These are phyloP conservation scores for Paedocypris micromegethes DNA, from an alignment of 2,797 vertebrate species.

Conservation along the genomic window DNA sequence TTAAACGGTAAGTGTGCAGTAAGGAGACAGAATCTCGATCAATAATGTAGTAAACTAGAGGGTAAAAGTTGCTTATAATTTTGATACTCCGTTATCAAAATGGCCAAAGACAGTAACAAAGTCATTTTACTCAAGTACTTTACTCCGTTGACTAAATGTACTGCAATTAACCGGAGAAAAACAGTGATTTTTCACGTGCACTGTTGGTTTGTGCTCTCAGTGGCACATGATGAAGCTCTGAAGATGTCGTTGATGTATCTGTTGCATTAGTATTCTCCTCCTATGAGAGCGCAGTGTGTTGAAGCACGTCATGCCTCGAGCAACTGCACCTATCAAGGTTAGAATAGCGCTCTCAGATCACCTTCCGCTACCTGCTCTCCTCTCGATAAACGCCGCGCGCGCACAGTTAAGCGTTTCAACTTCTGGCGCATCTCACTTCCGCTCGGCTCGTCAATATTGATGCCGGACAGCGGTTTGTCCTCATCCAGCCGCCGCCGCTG, in stretches of 20 bases:
- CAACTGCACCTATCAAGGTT: constrained; percentile 71
- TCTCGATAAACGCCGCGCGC: constrained; percentile 22
- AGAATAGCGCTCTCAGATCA: constrained; percentile 50
- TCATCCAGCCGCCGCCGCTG: neutral
- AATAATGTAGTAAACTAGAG: no score
- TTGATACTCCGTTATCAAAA: no score
- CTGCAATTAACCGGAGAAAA: no score
- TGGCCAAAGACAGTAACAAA: no score
- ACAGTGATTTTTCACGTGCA: neutral
- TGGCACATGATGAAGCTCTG: constrained; percentile 1
- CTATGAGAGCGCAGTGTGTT: constrained; percentile 74
- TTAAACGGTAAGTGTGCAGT: no score
- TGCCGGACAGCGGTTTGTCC: neutral
- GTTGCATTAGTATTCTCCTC: constrained; percentile 72
- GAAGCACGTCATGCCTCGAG: constrained; percentile 76
- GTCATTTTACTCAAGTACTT: no score
- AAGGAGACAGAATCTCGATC: no score
- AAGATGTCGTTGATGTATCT: constrained; percentile 16
- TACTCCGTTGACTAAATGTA: no score
- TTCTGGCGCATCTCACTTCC: neutral
- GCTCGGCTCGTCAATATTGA: neutral
- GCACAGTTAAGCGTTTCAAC: constrained; percentile 38
- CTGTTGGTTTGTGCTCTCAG: neutral
- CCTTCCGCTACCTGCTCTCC: constrained; percentile 23
- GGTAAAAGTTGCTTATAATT: no score